Evolutionary conservation across 1,140 invertebrate genomes (phyloP), one percentile per base, ranked within the genome.

Genomic region (Diabrotica virgifera): DNA sequence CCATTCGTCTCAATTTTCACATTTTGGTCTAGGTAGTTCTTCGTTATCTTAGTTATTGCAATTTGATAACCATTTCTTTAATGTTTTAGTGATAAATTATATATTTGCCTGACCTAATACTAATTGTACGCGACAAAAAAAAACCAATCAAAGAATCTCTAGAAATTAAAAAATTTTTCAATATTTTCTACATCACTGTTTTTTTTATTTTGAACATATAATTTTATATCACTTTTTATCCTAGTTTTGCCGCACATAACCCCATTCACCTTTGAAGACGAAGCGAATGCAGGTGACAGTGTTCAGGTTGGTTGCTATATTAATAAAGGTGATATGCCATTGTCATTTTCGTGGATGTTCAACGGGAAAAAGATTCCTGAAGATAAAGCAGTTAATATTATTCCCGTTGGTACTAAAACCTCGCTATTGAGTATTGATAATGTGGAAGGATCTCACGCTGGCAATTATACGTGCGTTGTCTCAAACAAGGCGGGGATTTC

Each of bases 381-480:
- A 36, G 56, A 37, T 36, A n/a, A 52, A 9, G 72, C 66, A 50
- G 66, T 77, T 51, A 60, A 53, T 53, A 67, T 74, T 9, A 67
- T 74, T 13, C 86, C 85, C 77, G 77, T 89, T 70, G 89, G 90
- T 56, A 85, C 87, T 67, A 85, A 87, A 74, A 87, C 87, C 64
- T 88, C 86, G 62, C 81, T 92, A 71, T 80, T 96, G 63, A 87
- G 86, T 36, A 94, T 95, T 63, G 86, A 90, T 64, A 85, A 87
- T 10, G 87, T 89, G 61, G 87, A 85, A 69, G 87, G 89, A 56
- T 83, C 85, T 89, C 90, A 56, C 93, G 92, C 82, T 13, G 89
- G 89, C 35, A 83, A 87, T 69, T 90, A 89, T 76, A 86, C 85
- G 66, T 91, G 89, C 79, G 84, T 84, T 55, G 90, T 87, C 70